Evolutionary conservation across 2,113 vertebrate species (phyloP).

Genomic region (Nibea albiflora): DNA sequence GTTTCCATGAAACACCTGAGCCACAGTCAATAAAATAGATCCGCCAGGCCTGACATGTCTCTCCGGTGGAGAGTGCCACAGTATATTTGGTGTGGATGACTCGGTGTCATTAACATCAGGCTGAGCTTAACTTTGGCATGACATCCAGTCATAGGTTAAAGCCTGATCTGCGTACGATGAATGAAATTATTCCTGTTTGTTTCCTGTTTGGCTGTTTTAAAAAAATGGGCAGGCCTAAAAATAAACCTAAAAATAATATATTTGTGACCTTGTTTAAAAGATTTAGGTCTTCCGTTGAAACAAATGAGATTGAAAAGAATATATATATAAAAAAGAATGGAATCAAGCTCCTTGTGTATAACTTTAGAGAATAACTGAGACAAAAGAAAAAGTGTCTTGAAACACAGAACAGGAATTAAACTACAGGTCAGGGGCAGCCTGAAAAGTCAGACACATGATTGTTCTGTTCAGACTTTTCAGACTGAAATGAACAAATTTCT

Average conservation of each 20-base stretch:
- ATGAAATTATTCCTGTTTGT: background rate
- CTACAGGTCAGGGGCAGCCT: background rate
- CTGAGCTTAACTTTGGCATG: background rate
- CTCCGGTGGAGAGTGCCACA: conserved; percentile 23
- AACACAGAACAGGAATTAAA: background rate
- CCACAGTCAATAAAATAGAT: conserved; percentile 34
- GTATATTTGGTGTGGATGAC: conserved; percentile 3
- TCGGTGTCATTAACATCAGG: background rate
- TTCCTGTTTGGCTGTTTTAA: too few relatives aligned
- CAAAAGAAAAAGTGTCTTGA: background rate
- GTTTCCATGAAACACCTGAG: conserved; percentile 20
- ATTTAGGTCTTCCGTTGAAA: background rate
- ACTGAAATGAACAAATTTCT: too few relatives aligned
- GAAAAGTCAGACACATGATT: too few relatives aligned
- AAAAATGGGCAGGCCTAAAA: too few relatives aligned
- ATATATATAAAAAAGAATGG: too few relatives aligned
- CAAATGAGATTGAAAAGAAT: too few relatives aligned
- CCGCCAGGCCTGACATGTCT: background rate
- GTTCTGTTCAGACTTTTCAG: too few relatives aligned
- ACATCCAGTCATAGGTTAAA: background rate
- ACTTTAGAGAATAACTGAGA: background rate
- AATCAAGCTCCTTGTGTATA: background rate
- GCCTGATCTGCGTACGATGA: background rate
- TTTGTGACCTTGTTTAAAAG: background rate
- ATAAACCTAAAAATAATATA: background rate